Percentiles rank a stretch among this genome's conserved stretches.
Evolutionary conservation across 2,797 vertebrate species (phyloP).

Genomic region (Centroberyx gerrardi): DNA sequence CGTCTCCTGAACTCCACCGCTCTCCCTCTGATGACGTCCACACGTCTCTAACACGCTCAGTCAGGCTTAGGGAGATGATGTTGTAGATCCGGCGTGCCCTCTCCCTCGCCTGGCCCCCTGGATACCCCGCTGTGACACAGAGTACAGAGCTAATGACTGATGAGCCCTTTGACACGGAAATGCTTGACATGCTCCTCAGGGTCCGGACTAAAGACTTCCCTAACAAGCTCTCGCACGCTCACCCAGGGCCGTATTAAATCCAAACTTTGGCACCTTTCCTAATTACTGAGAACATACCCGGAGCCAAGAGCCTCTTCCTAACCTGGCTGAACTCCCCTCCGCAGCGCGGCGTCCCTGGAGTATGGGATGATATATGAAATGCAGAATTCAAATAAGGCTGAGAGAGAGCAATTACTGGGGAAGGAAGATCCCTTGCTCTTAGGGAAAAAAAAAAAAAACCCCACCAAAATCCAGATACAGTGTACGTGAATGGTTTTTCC

Average conservation of each 20-base stretch:
- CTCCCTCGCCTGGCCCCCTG: slow-evolving; percentile 35
- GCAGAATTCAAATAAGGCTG: slow-evolving; percentile 83
- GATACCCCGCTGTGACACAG: slow-evolving; percentile 61
- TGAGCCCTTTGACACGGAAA: slow-evolving; percentile 83
- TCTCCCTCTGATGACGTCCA: slow-evolving; percentile 51
- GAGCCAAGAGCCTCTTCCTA: slow-evolving; percentile 76
- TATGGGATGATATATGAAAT: slow-evolving; percentile 83
- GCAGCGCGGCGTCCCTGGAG: slow-evolving; percentile 72
- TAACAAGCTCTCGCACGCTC: slow-evolving; percentile 80
- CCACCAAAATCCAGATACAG: slow-evolving; percentile 63
- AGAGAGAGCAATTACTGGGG: slow-evolving; percentile 79
- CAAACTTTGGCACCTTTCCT: slow-evolving; percentile 85
- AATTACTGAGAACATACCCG: slow-evolving; percentile 83
- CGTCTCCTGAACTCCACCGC: slow-evolving; percentile 35
- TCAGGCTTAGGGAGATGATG: slow-evolving; percentile 60
- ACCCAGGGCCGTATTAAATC: slow-evolving; percentile 84
- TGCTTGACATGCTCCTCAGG: slow-evolving; percentile 83
- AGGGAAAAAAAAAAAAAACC: slow-evolving; percentile 33
- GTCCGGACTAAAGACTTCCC: slow-evolving; percentile 83
- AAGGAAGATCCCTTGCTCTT: slow-evolving; percentile 69
- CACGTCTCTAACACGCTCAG: slow-evolving; percentile 40
- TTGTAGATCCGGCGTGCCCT: slow-evolving; percentile 47
- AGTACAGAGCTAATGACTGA: slow-evolving; percentile 81
- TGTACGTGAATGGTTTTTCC: slow-evolving; percentile 53
- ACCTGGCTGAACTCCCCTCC: slow-evolving; percentile 79